These are phyloP conservation scores for Anhinga anhinga DNA, from an alignment of 2,113 vertebrate species.

Conservation along the genomic window DNA sequence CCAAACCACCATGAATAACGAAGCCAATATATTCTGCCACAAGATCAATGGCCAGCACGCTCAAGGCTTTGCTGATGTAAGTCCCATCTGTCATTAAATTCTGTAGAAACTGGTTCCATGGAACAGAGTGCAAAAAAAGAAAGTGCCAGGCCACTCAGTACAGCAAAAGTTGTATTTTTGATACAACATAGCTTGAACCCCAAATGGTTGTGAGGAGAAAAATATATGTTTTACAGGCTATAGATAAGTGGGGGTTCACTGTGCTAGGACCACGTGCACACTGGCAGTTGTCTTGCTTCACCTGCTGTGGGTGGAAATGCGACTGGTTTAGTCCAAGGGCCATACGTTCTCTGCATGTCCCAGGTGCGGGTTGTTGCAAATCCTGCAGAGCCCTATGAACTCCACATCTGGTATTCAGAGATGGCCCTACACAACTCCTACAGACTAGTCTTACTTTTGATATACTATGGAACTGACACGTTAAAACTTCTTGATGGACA, in stretches of 20 bases:
- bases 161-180: not conserved
- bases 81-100: not conserved
- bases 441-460: not conserved
- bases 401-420: not conserved
- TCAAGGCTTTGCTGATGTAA: not conserved
- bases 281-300: not conserved
- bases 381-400: not conserved
- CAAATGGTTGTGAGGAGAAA: not conserved
- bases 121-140: not conserved
- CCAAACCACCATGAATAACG: not conserved
- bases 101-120: not conserved
- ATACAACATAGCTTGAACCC: accelerated
- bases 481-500: not conserved
- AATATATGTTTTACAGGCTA: accelerated
- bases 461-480: not conserved
- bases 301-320: not conserved
- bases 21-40: not conserved
- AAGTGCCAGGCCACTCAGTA: not conserved
- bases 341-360: accelerated
- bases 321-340: not conserved
- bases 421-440: not conserved
- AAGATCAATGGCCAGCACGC: not conserved
- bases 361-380: accelerated
- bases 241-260: not conserved
- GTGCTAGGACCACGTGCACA: not conserved